A percentile compares a stretch with the other conserved stretches of the same genome.
These are phyloP conservation scores for Pachyseris speciosa DNA, from an alignment of 64 coral and sea anemone genomes.

Conservation along the genomic window DNA sequence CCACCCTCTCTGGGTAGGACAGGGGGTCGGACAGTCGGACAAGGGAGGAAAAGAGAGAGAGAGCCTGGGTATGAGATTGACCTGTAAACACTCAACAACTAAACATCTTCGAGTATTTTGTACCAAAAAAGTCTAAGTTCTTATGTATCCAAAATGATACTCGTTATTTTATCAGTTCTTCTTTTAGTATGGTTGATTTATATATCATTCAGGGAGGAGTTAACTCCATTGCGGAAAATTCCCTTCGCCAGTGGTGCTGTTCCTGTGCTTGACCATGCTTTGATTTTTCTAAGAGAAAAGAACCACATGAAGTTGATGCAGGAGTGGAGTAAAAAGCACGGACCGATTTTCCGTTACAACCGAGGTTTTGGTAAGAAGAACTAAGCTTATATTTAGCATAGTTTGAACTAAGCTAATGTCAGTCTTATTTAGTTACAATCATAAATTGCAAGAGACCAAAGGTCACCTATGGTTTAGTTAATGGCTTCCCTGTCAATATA, in stretches of 20 bases:
- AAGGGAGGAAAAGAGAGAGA: no score
- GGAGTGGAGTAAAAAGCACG: constrained; percentile 43
- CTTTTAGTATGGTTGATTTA: not conserved
- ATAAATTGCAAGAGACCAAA: no score
- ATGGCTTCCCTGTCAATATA: no score
- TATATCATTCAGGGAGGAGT: not conserved
- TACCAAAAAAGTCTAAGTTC: no score
- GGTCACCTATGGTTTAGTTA: no score
- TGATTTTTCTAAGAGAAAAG: not conserved
- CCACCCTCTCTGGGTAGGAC: no score
- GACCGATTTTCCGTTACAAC: constrained; percentile 21
- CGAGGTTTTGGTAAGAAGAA: constrained; percentile 17
- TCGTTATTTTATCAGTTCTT: not conserved
- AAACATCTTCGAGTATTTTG: no score
- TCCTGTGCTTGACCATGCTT: not conserved
- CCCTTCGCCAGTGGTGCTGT: not conserved
- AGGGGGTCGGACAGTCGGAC: no score
- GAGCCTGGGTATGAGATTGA: no score
- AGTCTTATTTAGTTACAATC: no score
- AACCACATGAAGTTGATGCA: constrained; percentile 19
- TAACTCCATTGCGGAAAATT: constrained; percentile 2
- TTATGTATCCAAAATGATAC: not conserved
- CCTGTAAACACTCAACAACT: no score
- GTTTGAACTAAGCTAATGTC: not conserved
- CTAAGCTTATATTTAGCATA: no score